phyloP scores from a whole-genome alignment of 2,797 vertebrate species.

The Silurus lanzhouensis region DNA sequence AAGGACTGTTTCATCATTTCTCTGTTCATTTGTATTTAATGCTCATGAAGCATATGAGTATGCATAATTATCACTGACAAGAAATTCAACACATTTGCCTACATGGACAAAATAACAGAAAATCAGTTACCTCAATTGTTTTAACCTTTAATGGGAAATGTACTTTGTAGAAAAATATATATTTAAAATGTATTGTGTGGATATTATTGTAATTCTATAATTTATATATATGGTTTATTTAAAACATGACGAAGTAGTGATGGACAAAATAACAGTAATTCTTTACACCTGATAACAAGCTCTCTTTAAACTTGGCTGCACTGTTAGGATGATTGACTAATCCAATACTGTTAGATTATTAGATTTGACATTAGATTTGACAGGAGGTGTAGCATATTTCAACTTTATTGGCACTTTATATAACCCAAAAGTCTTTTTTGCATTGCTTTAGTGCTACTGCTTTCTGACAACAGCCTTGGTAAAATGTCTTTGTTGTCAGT shows the following conservation, averaged over 20 bases:
- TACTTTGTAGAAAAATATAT: background rate
- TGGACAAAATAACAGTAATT: background rate
- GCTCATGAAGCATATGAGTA: background rate
- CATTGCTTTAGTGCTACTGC: background rate
- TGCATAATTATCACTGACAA: background rate
- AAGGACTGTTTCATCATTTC: background rate
- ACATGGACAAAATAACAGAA: conserved; percentile 1
- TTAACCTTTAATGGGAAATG: background rate
- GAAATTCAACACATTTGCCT: background rate
- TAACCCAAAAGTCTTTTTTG: background rate
- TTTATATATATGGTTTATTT: background rate
- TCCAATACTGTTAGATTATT: background rate
- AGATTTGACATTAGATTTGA: background rate
- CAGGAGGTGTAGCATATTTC: background rate
- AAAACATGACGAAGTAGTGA: background rate
- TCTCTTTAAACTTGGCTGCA: background rate
- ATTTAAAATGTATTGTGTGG: too few species aligned
- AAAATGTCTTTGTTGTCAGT: background rate
- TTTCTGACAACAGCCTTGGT: too few species aligned
- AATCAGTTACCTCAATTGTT: background rate
- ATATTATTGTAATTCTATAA: background rate
- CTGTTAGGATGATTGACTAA: background rate
- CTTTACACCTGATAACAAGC: background rate
- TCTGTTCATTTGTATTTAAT: background rate
- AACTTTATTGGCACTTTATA: background rate